Conservation (phyloP, 2,113 vertebrate genomes). For the Tenrec ecaudatus region DNA sequence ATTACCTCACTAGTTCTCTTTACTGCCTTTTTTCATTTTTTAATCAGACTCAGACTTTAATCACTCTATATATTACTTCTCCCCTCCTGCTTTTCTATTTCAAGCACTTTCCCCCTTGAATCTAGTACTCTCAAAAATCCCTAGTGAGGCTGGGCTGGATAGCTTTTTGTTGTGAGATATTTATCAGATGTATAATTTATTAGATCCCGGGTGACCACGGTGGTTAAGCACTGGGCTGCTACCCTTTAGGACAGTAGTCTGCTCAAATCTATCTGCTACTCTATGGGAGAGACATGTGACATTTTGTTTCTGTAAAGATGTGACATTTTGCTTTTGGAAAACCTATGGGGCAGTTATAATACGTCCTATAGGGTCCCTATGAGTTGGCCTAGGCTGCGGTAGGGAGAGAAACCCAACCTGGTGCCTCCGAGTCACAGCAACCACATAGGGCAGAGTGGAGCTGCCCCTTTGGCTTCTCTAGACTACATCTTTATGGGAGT, state of each 20-base stretch:
- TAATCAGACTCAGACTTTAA: conserved; percentile 64
- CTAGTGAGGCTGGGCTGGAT: conserved; percentile 49
- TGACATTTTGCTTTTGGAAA: too few species aligned
- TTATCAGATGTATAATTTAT: conserved; percentile 66
- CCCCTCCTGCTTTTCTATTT: background rate
- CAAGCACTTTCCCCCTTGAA: conserved; percentile 16
- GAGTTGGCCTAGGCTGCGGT: too few species aligned
- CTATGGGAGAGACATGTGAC: background rate
- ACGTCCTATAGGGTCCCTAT: too few species aligned
- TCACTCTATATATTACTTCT: conserved; percentile 54
- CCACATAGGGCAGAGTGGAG: too few species aligned
- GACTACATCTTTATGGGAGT: too few species aligned
- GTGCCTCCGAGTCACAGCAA: too few species aligned
- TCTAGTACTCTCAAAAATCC: conserved; percentile 59
- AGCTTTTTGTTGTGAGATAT: conserved; percentile 61
- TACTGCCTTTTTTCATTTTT: conserved; percentile 28
- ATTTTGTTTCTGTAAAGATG: background rate
- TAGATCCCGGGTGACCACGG: background rate
- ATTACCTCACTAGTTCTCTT: conserved; percentile 71
- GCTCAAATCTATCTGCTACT: background rate
- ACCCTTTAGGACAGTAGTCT: background rate
- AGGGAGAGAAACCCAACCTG: too few species aligned
- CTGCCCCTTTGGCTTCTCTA: too few species aligned
- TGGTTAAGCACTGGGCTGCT: background rate
- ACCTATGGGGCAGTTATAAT: background rate